Conservation (phyloP, 2,888 invertebrate genomes). For the Halictus ligatus region DNA sequence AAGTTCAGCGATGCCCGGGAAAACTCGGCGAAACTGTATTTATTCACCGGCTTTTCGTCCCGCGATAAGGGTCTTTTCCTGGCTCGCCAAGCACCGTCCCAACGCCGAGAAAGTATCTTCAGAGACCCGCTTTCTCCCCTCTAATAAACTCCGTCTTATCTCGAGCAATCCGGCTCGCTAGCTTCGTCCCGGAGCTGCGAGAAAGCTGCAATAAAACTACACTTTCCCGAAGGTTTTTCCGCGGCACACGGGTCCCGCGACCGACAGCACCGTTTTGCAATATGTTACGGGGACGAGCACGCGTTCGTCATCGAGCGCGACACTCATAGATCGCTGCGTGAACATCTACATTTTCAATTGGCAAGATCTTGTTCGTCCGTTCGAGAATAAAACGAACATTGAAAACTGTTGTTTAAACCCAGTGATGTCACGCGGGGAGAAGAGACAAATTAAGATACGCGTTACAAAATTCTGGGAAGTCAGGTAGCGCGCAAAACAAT, state of each 20-base stretch:
- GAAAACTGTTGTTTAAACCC: too few species aligned
- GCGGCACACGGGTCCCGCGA: not conserved
- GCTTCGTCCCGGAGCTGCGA: constrained; percentile 28
- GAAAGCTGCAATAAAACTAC: constrained; percentile 48
- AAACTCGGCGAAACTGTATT: constrained; percentile 61
- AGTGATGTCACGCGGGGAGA: too few species aligned
- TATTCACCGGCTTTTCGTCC: constrained; percentile 60
- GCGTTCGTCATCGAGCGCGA: not conserved
- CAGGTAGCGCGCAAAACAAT: too few species aligned
- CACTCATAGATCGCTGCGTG: not conserved
- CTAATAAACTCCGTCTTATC: constrained; percentile 65
- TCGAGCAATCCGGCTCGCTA: constrained; percentile 40
- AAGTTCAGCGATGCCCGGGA: constrained; percentile 50
- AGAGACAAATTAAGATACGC: too few species aligned
- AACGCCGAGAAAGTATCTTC: constrained; percentile 32
- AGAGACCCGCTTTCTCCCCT: constrained; percentile 12
- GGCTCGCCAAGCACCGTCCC: constrained; percentile 43
- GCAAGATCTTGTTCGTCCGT: not conserved
- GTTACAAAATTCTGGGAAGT: too few species aligned
- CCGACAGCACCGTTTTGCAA: not conserved
- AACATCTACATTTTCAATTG: not conserved
- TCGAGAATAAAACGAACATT: too few species aligned
- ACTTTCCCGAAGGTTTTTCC: constrained; percentile 11
- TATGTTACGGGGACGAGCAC: not conserved
- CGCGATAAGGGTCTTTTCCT: constrained; percentile 63